Evolutionary conservation across 1,140 invertebrate genomes (phyloP).

Genomic region (Teleogryllus occipitalis): DNA sequence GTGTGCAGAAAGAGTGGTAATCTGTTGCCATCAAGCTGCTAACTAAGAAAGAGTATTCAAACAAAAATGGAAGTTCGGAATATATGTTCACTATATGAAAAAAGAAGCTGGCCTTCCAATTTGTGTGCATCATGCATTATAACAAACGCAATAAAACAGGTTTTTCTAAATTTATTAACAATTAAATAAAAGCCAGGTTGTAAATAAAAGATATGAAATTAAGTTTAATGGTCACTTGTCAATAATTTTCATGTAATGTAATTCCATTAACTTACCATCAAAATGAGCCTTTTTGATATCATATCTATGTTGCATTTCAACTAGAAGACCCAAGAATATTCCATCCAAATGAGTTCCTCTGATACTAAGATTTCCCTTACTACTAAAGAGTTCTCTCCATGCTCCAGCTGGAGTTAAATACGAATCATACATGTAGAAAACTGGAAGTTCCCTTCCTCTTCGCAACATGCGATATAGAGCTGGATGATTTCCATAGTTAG

Average conservation of each 20-base stretch:
- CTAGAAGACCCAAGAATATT: constrained; percentile 46
- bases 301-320: constrained; percentile 38
- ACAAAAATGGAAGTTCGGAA: not conserved
- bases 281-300: constrained; percentile 48
- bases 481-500: constrained; percentile 35
- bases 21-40: too few relatives aligned
- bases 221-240: not conserved
- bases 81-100: not conserved
- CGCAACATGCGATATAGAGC: constrained; percentile 44
- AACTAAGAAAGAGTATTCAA: not conserved
- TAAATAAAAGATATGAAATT: too few relatives aligned
- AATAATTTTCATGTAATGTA: not conserved
- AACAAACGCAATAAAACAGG: not conserved
- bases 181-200: too few relatives aligned
- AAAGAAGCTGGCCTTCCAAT: not conserved
- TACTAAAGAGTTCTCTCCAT: constrained; percentile 42
- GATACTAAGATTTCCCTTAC: constrained; percentile 40
- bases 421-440: constrained; percentile 51
- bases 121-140: not conserved
- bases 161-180: not conserved
- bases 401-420: constrained; percentile 42
- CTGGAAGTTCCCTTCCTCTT: constrained; percentile 38
- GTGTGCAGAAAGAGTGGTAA: too few relatives aligned
- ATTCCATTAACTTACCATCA: constrained; percentile 37
- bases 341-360: constrained; percentile 45